Evolutionary conservation across 2,888 invertebrate genomes (phyloP).

Genomic region (Callosobruchus maculatus): DNA sequence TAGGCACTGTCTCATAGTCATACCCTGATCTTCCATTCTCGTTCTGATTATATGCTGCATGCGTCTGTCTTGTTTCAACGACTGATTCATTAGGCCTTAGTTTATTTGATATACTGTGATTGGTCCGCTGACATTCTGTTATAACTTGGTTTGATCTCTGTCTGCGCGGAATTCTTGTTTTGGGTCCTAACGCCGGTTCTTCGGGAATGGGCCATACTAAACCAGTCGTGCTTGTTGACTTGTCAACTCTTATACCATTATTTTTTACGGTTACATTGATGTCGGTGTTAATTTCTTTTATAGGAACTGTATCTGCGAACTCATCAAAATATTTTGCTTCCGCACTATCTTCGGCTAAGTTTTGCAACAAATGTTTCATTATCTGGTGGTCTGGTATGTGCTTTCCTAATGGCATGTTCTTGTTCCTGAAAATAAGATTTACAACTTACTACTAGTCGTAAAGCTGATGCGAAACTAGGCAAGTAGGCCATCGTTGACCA

Average conservation of each 20-base stretch:
- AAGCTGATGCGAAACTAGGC: neutral
- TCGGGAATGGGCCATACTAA: constrained; percentile 11
- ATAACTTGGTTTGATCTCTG: constrained; percentile 1
- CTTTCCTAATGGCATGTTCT: constrained; percentile 23
- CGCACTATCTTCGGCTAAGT: constrained; percentile 12
- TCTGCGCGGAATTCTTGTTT: constrained; percentile 11
- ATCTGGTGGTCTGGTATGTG: constrained; percentile 30
- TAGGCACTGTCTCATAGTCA: neutral
- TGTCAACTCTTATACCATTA: constrained; percentile 10
- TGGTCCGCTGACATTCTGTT: neutral
- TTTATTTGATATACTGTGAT: neutral
- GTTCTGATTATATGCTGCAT: neutral
- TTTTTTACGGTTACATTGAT: neutral
- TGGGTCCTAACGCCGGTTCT: neutral
- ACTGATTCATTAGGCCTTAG: neutral
- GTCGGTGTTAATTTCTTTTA: constrained; percentile 5
- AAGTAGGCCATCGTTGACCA: too few relatives aligned
- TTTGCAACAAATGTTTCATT: constrained; percentile 29
- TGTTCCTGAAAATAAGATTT: constrained; percentile 11
- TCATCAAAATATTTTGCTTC: neutral
- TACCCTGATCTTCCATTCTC: neutral
- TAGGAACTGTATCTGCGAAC: constrained; percentile 12
- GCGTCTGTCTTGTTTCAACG: neutral
- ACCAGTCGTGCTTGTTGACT: constrained; percentile 19
- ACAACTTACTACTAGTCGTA: neutral